Base-by-base conservation (phyloP, 2,888 invertebrate genomes). In the Ypsolopha sequella region DNA sequence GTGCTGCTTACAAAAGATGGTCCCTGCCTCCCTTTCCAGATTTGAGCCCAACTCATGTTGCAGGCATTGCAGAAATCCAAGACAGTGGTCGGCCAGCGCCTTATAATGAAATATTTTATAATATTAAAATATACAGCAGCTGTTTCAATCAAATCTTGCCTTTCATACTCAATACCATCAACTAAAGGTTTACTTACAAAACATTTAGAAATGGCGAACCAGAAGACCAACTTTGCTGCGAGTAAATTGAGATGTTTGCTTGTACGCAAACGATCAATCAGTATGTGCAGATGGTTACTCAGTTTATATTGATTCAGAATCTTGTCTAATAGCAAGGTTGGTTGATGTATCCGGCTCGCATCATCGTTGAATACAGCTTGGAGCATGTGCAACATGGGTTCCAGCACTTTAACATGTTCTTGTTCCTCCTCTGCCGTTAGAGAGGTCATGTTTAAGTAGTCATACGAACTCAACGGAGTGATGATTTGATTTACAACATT, bases 381-480 rank as follows among this genome's bases (percentile, higher is more conserved):
- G 6, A 92, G 67, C 53, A 91, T 76, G 57, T 89, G 84, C n/a
- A 91, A 55, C 24, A 89, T 84, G 0, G 91, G 89, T 13, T 88
- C 80, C 36, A 91, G 60, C n/a, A 73, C 76, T 60, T 85, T 85
- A 56, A 88, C 78, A 41, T 89, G 66, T 45, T 80, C 73, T n/a
- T 85, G 79, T 58, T 88, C 86, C 48, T 82, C 74, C 59, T 89
- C 77, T 65, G 86, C 71, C 35, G 79, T 72, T 60, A 88, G 59
- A 52, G 84, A 80, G 51, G 87, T 78, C 0, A 88, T 77, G 63
- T 84, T 76, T 56, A 88, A 68, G 47, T 87, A 87, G 11, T 87
- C 81, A 50, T 88, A 84, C 24, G 89, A 87, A n/a, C 81, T 71
- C 4, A 93, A 66, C 0, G 92, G 92, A 46, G 79, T 76, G 47